phyloP scores from a whole-genome alignment of 2,797 vertebrate species.

The Uromys caudimaculatus region DNA sequence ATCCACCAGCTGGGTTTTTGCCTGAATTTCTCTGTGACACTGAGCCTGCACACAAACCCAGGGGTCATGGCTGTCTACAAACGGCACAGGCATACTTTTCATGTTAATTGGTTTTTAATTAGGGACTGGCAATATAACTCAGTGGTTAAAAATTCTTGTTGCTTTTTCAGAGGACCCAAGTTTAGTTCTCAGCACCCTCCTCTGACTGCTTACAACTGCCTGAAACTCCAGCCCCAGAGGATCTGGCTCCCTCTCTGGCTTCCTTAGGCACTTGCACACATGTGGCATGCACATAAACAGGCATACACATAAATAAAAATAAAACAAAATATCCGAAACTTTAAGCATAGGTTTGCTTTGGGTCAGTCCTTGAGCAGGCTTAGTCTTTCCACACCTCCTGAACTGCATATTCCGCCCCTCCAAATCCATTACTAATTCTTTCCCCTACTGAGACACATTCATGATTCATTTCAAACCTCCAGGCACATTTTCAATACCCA shows the following conservation, averaged over 20 bases:
- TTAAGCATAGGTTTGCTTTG: neutral
- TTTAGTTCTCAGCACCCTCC: neutral
- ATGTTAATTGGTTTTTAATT: neutral
- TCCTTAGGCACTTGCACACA: neutral
- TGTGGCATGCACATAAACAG: neutral
- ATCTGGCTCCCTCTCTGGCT: neutral
- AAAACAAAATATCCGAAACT: neutral
- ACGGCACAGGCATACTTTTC: neutral
- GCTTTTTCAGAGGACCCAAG: neutral
- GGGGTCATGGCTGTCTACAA: neutral
- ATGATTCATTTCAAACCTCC: neutral
- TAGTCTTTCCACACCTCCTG: neutral
- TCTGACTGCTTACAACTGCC: neutral
- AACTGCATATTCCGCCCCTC: neutral
- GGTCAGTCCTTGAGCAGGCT: neutral
- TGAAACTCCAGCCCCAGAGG: neutral
- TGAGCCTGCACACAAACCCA: neutral
- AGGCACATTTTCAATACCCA: neutral
- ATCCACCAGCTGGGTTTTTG: fast-evolving
- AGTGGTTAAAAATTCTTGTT: neutral
- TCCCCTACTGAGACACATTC: neutral
- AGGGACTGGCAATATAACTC: neutral
- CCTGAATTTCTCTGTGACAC: fast-evolving
- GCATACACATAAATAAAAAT: neutral
- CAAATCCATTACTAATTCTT: neutral